These are phyloP conservation scores for Ficedula albicollis DNA, from an alignment of 2,797 vertebrate species.

Conservation along the genomic window DNA sequence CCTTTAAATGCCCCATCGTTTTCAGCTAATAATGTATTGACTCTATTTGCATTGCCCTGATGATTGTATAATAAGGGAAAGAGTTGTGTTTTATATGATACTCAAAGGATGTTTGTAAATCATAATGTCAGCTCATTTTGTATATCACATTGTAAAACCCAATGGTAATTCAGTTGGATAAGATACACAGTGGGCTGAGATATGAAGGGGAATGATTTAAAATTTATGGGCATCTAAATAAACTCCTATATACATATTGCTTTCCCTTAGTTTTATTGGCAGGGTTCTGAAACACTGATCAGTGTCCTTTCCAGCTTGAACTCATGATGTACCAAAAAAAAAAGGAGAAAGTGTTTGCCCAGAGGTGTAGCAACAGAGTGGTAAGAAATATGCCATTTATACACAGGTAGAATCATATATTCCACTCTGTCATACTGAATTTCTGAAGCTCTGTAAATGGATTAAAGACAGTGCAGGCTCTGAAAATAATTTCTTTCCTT, in stretches of 20 bases:
- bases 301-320: neutral
- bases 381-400: neutral
- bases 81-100: constrained; percentile 71
- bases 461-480: neutral
- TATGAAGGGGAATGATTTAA: constrained; percentile 61
- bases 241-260: constrained; percentile 69
- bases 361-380: neutral
- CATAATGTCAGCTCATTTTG: constrained; percentile 64
- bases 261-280: constrained; percentile 40
- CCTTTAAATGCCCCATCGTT: constrained; percentile 10
- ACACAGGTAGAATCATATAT: neutral
- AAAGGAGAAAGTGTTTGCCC: neutral
- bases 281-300: neutral
- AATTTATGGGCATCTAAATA: constrained; percentile 70
- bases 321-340: neutral
- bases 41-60: constrained; percentile 51
- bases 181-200: constrained; percentile 55
- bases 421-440: neutral
- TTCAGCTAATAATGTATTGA: constrained; percentile 30
- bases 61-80: constrained; percentile 56
- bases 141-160: constrained; percentile 70
- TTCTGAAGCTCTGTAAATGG: neutral
- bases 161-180: constrained; percentile 65
- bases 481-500: neutral
- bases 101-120: constrained; percentile 69